Evolutionary conservation across 2,888 invertebrate species (phyloP), one percentile per base, ranked within the genome.

Genomic region (Apodemia hepburni): DNA sequence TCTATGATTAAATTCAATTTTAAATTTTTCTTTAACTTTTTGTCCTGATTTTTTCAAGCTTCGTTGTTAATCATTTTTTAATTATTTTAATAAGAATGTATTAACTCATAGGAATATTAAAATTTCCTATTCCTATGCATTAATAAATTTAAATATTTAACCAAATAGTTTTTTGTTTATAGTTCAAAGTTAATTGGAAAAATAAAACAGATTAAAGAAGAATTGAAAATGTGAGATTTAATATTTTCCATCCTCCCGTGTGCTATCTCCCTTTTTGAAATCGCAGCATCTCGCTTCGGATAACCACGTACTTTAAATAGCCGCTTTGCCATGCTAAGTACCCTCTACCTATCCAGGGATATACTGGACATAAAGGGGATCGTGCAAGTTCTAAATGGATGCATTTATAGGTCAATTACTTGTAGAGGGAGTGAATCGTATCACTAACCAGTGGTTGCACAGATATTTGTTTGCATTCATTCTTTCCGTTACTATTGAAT

Each of bases 291-390:
- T 29, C 54, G 54, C 29, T 27, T 57, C 29, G 27, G 29, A 11
- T 29, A 57, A 57, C 54, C 54, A 27, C 54, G 54, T 57, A 57
- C 54, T 57, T 57, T 57, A 57, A 57, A 57, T 57, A 57, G 54
- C 29, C 54, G 54, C 54, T 57, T 57, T 57, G 54, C 27, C 12
- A 57, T 57, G 54, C 54, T 57, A 57, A 57, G 27, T 27, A 27
- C 15, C 27, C 54, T 27, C 54, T 8, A 29, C 15, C 18, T 27
- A 27, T 54, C 18, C 15, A 54, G 15, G 54, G 27, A 5, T 54
- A 54, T 15, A 54, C 27, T 54, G 54, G 54, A 27, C 27, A 22
- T 54, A 54, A 54, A 54, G 54, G 54, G 54, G 22, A 22, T 15
- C 9, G 27, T 54, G 54, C 54, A 54, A 54, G 22, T 54, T 45